Evolutionary conservation across 2,888 invertebrate species (phyloP).

Genomic region (Caenorhabditis panamensis): DNA sequence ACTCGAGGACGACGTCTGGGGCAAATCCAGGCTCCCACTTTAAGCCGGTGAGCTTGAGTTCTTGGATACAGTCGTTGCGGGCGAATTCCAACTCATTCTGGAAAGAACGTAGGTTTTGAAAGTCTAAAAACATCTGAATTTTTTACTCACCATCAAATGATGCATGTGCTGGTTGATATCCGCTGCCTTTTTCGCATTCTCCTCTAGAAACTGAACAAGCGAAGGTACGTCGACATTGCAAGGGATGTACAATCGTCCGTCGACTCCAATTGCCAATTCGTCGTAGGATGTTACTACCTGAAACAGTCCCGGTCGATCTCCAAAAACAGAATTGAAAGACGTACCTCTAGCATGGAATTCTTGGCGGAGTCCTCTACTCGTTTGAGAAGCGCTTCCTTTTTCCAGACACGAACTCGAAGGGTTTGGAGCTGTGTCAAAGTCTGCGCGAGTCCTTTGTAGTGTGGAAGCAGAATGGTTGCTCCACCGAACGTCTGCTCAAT

Average conservation of each 20-base stretch:
- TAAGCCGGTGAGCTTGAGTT: conserved; percentile 60
- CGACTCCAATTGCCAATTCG: conserved; percentile 72
- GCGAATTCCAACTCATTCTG: conserved; percentile 61
- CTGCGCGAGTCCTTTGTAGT: conserved; percentile 67
- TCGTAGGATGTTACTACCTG: conserved; percentile 74
- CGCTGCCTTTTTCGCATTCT: conserved; percentile 55
- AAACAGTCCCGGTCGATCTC: no score
- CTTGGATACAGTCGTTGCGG: conserved; percentile 49
- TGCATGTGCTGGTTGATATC: conserved; percentile 64
- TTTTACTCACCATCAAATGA: conserved; percentile 47
- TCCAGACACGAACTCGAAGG: conserved; percentile 60
- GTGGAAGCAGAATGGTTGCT: conserved; percentile 63
- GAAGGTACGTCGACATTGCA: conserved; percentile 78
- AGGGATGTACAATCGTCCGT: conserved; percentile 77
- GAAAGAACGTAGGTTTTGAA: not conserved
- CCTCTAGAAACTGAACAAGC: conserved; percentile 73
- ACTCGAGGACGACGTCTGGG: conserved; percentile 52
- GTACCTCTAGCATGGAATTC: conserved; percentile 64
- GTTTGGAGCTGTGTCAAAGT: conserved; percentile 67
- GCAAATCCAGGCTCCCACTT: conserved; percentile 64
- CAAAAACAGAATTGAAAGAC: no score
- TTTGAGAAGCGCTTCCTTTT: conserved; percentile 57
- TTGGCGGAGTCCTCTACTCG: conserved; percentile 51
- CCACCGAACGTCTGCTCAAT: conserved; percentile 73
- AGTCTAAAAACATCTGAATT: not conserved